Evolutionary conservation across 2,113 vertebrate genomes (phyloP), one percentile per base, ranked within the genome.

Genomic region (Gallinago media): DNA sequence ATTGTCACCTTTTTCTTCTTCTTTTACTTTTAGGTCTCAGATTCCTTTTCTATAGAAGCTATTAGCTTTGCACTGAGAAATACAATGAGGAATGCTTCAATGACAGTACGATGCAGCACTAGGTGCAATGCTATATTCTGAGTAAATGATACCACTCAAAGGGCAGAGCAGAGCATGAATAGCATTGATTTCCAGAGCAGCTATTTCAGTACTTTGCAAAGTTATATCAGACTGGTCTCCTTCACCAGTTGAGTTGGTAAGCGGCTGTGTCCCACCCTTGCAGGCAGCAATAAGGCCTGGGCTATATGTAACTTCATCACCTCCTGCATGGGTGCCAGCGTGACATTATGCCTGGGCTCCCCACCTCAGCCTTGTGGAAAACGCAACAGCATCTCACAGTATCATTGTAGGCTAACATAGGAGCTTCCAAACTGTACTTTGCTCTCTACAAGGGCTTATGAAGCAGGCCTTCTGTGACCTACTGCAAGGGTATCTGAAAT

Each of bases 111-210:
- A 91, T 83, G 67, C 88, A 93, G 90, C 81, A 74, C 46, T 85
- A 83, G 87, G 89, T 88, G 75, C 89, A 96, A 94, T 36, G 92
- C 12, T 83, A 83, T 80, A 92, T 85, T 96, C 93, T 71, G 82
- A 66, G 96, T 96, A 97, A 97, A 95, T 82, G 85, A 97, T 89
- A 96, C 78, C 63, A 92, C 92, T 92, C 75, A 90, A 92, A 97
- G 96, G 93, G 34, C 95, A 96, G 59, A 89, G 38, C 63, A 63
- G 82, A 77, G 55, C 74, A 80, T 95, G 89, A 96, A 92, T 62
- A 90, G 88, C 88, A 90, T 47, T 93, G 87, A 93, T 96, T 96
- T 94, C 74, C 89, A 93, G 85, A 94, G 82, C 38, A 93, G 85
- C 82, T 95, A 70, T 88, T 94, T 96, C 74, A 88, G 85, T 85